A percentile compares a stretch with the other conserved stretches of the same genome.
Conservation (phyloP, 2,113 vertebrate genomes). For the Notothenia coriiceps region DNA sequence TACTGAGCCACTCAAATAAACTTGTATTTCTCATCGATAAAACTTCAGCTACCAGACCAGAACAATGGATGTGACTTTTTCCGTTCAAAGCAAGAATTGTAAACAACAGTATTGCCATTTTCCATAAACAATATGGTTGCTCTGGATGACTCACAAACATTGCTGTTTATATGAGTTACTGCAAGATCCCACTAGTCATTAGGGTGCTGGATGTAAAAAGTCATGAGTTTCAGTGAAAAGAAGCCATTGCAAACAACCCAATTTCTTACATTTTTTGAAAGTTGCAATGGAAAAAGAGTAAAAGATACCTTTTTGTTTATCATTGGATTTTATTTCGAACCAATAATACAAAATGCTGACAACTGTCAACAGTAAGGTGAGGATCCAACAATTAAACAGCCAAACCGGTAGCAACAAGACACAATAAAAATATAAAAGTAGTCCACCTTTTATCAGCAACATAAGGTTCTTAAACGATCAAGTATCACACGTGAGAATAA, state of each 20-base stretch:
- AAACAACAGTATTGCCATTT: background rate
- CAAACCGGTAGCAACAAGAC: background rate
- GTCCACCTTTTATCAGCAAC: background rate
- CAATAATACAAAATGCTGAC: background rate
- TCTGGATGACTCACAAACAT: background rate
- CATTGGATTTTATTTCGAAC: background rate
- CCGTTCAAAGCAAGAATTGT: no score
- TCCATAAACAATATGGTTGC: background rate
- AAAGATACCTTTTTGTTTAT: no score
- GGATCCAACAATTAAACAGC: no score
- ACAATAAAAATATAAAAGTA: background rate
- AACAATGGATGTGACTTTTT: background rate
- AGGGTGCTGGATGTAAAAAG: background rate
- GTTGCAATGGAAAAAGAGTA: background rate
- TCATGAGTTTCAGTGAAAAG: background rate
- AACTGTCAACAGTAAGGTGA: background rate
- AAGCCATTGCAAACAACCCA: background rate
- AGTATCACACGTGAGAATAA: background rate
- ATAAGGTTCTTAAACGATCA: no score
- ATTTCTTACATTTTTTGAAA: background rate
- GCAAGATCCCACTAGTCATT: no score
- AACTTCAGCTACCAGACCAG: background rate
- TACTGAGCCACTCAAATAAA: background rate
- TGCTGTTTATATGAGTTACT: background rate
- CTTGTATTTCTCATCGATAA: background rate